Evolutionary conservation across 1,140 invertebrate species (phyloP), one percentile per base, ranked within the genome.

Genomic region (Halictus rubicundus): DNA sequence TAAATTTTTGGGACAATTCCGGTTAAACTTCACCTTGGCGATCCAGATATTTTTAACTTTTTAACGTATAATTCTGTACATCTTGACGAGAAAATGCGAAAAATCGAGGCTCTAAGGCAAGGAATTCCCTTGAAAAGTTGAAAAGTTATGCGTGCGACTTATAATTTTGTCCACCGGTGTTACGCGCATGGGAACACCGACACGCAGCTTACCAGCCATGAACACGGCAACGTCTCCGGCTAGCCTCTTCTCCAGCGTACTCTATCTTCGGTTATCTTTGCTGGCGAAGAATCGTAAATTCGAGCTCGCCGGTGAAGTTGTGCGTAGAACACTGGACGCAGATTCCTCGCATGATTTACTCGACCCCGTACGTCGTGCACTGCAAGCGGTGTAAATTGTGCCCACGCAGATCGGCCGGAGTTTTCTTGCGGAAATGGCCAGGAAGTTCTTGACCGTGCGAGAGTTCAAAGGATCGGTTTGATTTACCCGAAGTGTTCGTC

Each of bases 221-320:
- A 32, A 32, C 32, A 37, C 49, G 16, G 60, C 25, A 37, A 66
- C 23, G 39, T 65, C 21, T 60, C n/a, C 49, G 21, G 39, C 39
- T 52, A 2, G 54, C 27, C 42, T n/a, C 52, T 49, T 81, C 54
- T 21, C 14, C 69, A 68, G 42, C 69, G 59, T 65, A 74, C 78
- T 86, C 73, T 82, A 84, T 87, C 85, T 84, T 75, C 68, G 78
- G 71, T 84, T 87, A 84, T 87, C 85, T 87, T 73, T 39, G 46
- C 68, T 46, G 54, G 42, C n/a, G 76, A 84, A 61, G 69, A 87
- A 87, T 87, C 82, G 82, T 87, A 84, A 87, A 87, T 86, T 82
- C 75, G 78, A 59, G 64, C 84, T 77, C 74, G 75, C 76, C 49
- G 70, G 59, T 71, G 27, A 83, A 78, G 70, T 78, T 86, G 59